Evolutionary conservation across 92 coral and sea anemone species (phyloP).

Genomic region (Porites divaricata): DNA sequence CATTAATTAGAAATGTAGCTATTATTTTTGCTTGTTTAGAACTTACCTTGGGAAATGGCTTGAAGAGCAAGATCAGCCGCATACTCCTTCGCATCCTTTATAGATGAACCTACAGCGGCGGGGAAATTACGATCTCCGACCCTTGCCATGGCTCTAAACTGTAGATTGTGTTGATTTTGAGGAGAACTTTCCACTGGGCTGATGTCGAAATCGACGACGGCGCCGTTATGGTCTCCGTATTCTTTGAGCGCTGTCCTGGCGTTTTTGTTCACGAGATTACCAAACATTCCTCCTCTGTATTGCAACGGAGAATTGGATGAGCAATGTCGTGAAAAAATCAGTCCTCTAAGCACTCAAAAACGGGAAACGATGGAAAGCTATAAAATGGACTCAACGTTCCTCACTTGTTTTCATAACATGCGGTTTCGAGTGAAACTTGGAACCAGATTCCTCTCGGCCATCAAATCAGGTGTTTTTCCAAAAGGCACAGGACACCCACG

Average conservation of each 20-base stretch:
- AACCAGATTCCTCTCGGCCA: conserved; percentile 12
- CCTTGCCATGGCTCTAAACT: conserved; percentile 68
- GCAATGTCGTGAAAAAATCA: conserved; percentile 78
- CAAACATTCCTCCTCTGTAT: conserved; percentile 71
- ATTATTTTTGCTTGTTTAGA: neutral
- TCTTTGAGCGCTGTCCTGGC: conserved; percentile 92
- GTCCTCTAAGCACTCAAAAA: conserved; percentile 3
- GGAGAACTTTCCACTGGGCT: conserved; percentile 29
- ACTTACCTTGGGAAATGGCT: conserved; percentile 63
- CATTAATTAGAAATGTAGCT: no score
- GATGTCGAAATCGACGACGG: conserved; percentile 57
- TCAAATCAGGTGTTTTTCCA: neutral
- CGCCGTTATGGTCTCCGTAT: conserved; percentile 76
- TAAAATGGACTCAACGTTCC: neutral
- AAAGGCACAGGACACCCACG: neutral
- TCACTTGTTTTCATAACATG: neutral
- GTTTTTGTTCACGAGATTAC: conserved; percentile 87
- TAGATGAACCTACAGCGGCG: conserved; percentile 71
- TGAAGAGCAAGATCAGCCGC: conserved; percentile 91
- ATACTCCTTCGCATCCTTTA: conserved; percentile 86
- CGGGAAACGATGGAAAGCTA: neutral
- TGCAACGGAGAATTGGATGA: conserved; percentile 76
- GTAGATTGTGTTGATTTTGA: conserved; percentile 28
- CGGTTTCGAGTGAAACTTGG: neutral
- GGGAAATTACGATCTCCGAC: conserved; percentile 72